phyloP scores from a whole-genome alignment of 1,140 invertebrate genomes.

The Rhysida immarginata region DNA sequence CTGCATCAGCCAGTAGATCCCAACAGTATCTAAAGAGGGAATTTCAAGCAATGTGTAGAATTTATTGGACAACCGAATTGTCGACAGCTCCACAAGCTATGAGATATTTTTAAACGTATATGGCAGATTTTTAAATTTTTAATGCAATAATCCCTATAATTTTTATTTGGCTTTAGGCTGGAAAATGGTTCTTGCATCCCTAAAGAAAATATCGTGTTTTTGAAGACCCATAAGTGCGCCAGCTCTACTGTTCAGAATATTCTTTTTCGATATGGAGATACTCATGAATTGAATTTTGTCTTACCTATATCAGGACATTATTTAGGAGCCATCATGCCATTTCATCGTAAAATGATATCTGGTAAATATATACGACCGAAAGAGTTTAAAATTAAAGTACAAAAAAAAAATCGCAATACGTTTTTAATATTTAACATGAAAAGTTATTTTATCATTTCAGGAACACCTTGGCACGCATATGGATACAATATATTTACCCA shows the following conservation, averaged over 20 bases:
- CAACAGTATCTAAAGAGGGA: too few relatives aligned
- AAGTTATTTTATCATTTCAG: background rate
- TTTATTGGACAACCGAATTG: too few relatives aligned
- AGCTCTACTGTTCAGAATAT: slow-evolving; percentile 11
- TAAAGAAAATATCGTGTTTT: background rate
- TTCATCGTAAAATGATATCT: slow-evolving; percentile 2
- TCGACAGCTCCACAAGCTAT: too few relatives aligned
- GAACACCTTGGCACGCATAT: slow-evolving; percentile 5
- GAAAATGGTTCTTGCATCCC: too few relatives aligned
- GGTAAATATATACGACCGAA: background rate
- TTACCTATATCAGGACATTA: slow-evolving; percentile 11
- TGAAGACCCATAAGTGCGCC: background rate
- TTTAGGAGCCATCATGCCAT: slow-evolving; percentile 2
- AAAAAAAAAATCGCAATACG: background rate
- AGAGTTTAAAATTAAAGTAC: background rate
- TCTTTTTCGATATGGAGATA: slow-evolving; percentile 12
- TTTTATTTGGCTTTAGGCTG: too few relatives aligned
- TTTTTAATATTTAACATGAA: too few relatives aligned
- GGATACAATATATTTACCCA: slow-evolving; percentile 14
- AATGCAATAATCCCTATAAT: too few relatives aligned
- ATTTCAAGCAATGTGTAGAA: too few relatives aligned
- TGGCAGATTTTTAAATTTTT: too few relatives aligned
- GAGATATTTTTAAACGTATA: too few relatives aligned
- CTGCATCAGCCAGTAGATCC: too few relatives aligned
- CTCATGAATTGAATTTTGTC: slow-evolving; percentile 9